Conservation (phyloP, 2,888 invertebrate species). For the Metallyticus violacea region DNA sequence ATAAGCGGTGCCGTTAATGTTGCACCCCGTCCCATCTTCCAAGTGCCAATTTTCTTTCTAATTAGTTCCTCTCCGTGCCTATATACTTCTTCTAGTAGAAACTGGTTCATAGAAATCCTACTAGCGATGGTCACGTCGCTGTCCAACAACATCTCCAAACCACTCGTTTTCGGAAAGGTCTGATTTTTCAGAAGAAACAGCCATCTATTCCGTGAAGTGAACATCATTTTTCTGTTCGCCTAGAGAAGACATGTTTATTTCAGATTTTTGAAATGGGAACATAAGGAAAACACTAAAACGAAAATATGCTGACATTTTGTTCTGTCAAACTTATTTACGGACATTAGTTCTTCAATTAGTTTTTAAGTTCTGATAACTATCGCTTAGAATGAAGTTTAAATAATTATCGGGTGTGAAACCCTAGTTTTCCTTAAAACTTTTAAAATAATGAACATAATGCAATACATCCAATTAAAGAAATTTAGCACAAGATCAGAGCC, state of each 20-base stretch:
- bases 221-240: background rate
- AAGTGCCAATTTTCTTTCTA: background rate
- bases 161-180: background rate
- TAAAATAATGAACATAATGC: too few relatives aligned
- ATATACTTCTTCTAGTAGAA: background rate
- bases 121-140: background rate
- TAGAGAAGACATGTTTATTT: background rate
- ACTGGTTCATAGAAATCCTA: background rate
- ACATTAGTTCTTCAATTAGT: too few relatives aligned
- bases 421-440: too few relatives aligned
- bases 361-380: too few relatives aligned
- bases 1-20: background rate
- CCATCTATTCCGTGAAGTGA: background rate
- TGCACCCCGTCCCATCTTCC: background rate
- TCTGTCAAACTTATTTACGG: too few relatives aligned
- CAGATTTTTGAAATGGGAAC: too few relatives aligned
- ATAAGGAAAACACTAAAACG: too few relatives aligned
- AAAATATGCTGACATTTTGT: too few relatives aligned
- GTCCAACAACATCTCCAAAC: background rate
- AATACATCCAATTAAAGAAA: too few relatives aligned
- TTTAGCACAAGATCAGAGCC: too few relatives aligned
- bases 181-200: background rate
- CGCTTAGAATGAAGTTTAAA: too few relatives aligned
- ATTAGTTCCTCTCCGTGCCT: background rate
- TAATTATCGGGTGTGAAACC: too few relatives aligned